Evolutionary conservation across 2,888 invertebrate genomes (phyloP), one percentile per base, ranked within the genome.

Genomic region (Megaustenia siamemsis): DNA sequence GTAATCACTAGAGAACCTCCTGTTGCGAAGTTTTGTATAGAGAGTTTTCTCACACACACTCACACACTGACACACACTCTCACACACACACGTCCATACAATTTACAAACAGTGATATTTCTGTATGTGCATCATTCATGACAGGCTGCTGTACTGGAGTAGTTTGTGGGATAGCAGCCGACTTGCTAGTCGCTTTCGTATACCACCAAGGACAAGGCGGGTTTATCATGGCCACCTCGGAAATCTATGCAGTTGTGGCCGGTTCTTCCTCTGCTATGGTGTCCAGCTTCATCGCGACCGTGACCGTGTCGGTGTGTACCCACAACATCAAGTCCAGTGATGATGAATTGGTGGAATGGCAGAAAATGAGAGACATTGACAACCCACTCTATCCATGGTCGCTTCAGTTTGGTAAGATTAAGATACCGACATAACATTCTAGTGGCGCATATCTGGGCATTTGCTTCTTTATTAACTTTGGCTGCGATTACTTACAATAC

Each of bases 341-440:
- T 21, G 91, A 90, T 56, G 86, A 85, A 49, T 38, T 68, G 18
- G 45, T 78, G 24, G 90, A 89, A 82, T 90, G 90, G 90, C 79
- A 84, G 63, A 90, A 89, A 68, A 80, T 90, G n/a, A 83, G 89
- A 0, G 88, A 88, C 60, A 91, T 91, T 38, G 90, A 91, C 83
- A 91, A 91, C 73, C 91, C 91, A 0, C 87, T 91, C 0, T 85
- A 88, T 68, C 90, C 91, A 1, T 91, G 91, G 91, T 85, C 86
- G 6, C 86, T 89, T n/a, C 82, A 87, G 18, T 90, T 87, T 68
- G 82, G 83, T 82, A 75, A 82, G 80, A 8, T 43, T 56, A 49
- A 49, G 15, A 49, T 15, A 49, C 15, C n/a, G n/a, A n/a, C n/a
- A n/a, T n/a, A n/a, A n/a, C n/a, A n/a, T n/a, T n/a, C n/a, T n/a